Percentiles rank a stretch among this genome's conserved stretches.
Conservation (phyloP, 92 coral and sea anemone genomes). For the Umimayanthus chanpuru region DNA sequence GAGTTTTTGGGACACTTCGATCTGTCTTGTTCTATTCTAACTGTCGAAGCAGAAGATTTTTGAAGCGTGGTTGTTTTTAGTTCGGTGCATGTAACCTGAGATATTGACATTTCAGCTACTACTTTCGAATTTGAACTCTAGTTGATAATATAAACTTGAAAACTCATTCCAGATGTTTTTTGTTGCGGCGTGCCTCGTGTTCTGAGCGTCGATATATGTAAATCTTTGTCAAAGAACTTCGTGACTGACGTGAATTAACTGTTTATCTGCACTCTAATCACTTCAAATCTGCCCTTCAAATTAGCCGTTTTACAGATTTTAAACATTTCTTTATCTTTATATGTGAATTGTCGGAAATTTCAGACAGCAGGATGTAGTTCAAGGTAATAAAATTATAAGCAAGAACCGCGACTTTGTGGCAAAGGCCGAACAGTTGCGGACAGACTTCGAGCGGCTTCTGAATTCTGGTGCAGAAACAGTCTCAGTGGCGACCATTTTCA, state of each 20-base stretch:
- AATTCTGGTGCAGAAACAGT: not conserved
- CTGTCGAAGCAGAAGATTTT: not conserved
- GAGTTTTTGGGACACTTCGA: not conserved
- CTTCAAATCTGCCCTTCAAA: slow-evolving; percentile 36
- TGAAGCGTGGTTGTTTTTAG: not conserved
- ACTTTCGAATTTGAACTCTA: not conserved
- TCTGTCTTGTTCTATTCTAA: too few relatives aligned
- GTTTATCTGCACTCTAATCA: slow-evolving; percentile 46
- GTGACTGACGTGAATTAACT: slow-evolving; percentile 27
- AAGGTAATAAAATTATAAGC: not conserved
- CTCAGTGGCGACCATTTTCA: not conserved
- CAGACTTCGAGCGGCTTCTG: not conserved
- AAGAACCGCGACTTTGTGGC: not conserved
- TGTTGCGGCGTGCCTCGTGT: not conserved
- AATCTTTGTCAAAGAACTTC: not conserved
- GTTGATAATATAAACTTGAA: slow-evolving; percentile 20
- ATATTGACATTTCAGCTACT: slow-evolving; percentile 24
- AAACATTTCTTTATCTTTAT: slow-evolving; percentile 13
- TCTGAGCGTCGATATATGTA: slow-evolving; percentile 21
- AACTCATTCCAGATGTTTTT: slow-evolving; percentile 43
- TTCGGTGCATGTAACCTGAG: not conserved
- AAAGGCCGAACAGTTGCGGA: not conserved
- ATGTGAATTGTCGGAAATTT: not conserved
- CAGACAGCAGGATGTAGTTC: not conserved
- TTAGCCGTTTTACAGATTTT: slow-evolving; percentile 36